Evolutionary conservation across 2,113 vertebrate species (phyloP), one percentile per base, ranked within the genome.

Genomic region (Ammodytes marinus): DNA sequence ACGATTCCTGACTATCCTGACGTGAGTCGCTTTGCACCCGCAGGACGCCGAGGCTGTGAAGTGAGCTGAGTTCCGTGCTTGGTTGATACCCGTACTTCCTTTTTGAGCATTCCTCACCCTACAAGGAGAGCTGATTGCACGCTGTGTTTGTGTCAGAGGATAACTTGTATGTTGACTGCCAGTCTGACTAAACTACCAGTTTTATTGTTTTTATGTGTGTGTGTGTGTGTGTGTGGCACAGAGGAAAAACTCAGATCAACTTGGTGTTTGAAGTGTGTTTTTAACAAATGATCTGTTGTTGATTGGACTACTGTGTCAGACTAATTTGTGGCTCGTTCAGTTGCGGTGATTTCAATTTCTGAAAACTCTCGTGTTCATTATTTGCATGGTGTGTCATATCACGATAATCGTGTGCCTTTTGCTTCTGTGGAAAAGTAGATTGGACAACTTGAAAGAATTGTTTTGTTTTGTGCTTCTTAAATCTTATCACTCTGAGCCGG

Each of bases 1-100:
- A 91, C 92, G 43, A 94, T 95, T 83, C 94, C 95, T 5, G 92
- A 95, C 82, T 89, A 95, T 80, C 35, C 92, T 10, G 87, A 93
- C 5, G 90, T 91, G 85, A 91, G 91, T 91, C 14, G 43, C 45
- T 74, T 73, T 80, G 69, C 54, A 27, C 46, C 8, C 2, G 5
- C 74, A 55, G 57, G 70, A 73, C 37, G 70, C 39, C 39, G 8
- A 12, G 37, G 57, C 69, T 8, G 43, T 5, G 57, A 69, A 57
- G 46, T 76, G 77, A 75, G 79, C 76, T 1, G 50, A 66, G 11
- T 57, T 78, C 27, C 59, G 2, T 27, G 64, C 52, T 53, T 53
- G 35, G 50, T 69, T 57, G 45, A 6, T 37, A 0, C 2, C 2
- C 5, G 4, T 17, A 12, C 49, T 77, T 61, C 14, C 17, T 80